Conservation (phyloP, 2,888 invertebrate genomes). For the Drosophila anomalipes region DNA sequence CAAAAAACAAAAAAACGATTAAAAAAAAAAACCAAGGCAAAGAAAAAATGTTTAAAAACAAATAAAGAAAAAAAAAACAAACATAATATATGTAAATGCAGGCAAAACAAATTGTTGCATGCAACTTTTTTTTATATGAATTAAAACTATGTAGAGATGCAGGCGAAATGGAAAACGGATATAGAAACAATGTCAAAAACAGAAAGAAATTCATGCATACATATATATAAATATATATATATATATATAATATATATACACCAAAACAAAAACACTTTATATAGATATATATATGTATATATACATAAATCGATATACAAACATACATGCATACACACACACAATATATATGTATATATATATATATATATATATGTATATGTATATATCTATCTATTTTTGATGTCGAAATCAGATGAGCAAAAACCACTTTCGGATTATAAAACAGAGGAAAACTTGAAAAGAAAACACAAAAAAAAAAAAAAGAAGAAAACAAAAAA, state of each 20-base stretch:
- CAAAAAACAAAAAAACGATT: conserved; percentile 12
- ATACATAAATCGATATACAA: conserved; percentile 27
- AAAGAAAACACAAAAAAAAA: neutral
- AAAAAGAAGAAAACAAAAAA: neutral
- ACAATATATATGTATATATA: neutral
- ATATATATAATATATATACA: neutral
- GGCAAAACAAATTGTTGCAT: conserved; percentile 21
- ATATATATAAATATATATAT: conserved; percentile 23
- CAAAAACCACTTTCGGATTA: conserved; percentile 30
- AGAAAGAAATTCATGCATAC: conserved; percentile 32
- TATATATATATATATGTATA: conserved; percentile 22
- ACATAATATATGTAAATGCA: conserved; percentile 5
- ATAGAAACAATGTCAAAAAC: conserved; percentile 45
- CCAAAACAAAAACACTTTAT: conserved; percentile 23
- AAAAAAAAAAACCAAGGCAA: conserved; percentile 20
- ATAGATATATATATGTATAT: conserved; percentile 32
- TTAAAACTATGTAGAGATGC: conserved; percentile 12
- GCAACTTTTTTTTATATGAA: conserved; percentile 38
- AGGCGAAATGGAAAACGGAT: conserved; percentile 12
- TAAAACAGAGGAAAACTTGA: conserved; percentile 11
- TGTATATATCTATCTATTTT: conserved; percentile 67
- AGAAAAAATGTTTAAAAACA: conserved; percentile 38
- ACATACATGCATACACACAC: conserved; percentile 19
- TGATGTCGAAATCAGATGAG: conserved; percentile 63
- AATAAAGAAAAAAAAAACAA: conserved; percentile 7